These are phyloP conservation scores for Dryococelus australis DNA, from an alignment of 2,888 invertebrate species.

Conservation along the genomic window DNA sequence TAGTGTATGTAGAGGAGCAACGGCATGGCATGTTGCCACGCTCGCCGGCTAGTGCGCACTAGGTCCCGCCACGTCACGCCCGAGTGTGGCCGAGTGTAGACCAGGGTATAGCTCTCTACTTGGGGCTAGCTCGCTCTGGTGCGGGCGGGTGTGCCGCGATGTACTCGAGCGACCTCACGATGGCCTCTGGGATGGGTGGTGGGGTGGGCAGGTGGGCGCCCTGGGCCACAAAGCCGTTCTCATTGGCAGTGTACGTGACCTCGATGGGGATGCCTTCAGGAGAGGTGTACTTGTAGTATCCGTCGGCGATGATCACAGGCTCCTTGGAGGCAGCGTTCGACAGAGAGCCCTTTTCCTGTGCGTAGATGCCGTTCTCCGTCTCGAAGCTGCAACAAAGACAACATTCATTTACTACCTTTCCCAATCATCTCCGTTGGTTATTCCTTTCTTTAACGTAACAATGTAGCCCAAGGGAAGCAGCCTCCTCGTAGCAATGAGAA, in stretches of 20 bases:
- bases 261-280: constrained; percentile 23
- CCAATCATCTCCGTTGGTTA: too few relatives aligned
- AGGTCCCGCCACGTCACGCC: too few relatives aligned
- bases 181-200: constrained; percentile 17
- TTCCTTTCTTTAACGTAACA: too few relatives aligned
- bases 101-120: neutral
- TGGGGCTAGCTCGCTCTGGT: neutral
- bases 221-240: constrained; percentile 19
- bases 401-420: too few relatives aligned
- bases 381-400: neutral
- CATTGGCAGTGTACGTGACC: neutral
- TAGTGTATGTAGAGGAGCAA: neutral
- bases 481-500: too few relatives aligned
- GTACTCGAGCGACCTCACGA: neutral
- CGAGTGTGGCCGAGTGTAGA: neutral
- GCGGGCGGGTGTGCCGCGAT: neutral
- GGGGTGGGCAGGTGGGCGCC: constrained; percentile 19
- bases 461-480: too few relatives aligned
- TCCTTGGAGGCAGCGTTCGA: neutral
- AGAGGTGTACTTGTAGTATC: constrained; percentile 3
- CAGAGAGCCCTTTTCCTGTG: neutral
- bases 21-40: too few relatives aligned
- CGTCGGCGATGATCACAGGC: constrained; percentile 6
- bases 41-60: too few relatives aligned
- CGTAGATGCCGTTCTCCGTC: constrained; percentile 22